These are phyloP conservation scores for Drosophila planitibia DNA, from an alignment of 2,888 invertebrate genomes.

Conservation along the genomic window DNA sequence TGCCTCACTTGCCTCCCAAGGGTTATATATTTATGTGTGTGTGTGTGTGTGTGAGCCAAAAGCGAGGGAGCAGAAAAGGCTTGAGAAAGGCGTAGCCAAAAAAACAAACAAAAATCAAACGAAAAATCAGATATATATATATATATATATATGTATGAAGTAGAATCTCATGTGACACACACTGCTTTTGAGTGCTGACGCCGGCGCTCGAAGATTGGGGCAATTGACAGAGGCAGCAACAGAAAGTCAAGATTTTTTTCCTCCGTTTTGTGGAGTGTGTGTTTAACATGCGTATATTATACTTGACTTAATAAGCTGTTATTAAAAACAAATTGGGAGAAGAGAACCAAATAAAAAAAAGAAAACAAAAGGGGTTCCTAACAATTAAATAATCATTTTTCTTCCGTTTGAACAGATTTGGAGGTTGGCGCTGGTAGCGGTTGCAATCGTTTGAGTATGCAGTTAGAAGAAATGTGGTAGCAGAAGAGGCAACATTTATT, in stretches of 20 bases:
- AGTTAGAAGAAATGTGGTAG: neutral
- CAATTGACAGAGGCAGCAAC: conserved; percentile 52
- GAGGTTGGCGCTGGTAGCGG: neutral
- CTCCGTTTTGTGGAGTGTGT: conserved; percentile 33
- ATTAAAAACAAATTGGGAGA: conserved; percentile 75
- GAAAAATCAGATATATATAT: conserved; percentile 16
- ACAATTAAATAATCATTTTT: conserved; percentile 75
- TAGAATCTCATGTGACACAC: conserved; percentile 70
- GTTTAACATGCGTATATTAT: conserved; percentile 66
- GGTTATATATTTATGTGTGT: neutral
- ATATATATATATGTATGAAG: conserved; percentile 16
- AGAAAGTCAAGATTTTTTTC: conserved; percentile 39
- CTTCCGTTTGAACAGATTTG: conserved; percentile 37
- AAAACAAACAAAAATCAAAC: conserved; percentile 36
- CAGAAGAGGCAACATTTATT: neutral
- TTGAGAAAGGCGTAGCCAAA: conserved; percentile 30
- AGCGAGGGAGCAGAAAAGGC: conserved; percentile 16
- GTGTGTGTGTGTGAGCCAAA: neutral
- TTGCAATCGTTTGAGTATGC: conserved; percentile 1
- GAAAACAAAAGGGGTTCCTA: conserved; percentile 39
- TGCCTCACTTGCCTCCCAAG: conserved; percentile 58
- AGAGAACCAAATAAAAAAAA: conserved; percentile 12
- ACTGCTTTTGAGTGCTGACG: conserved; percentile 50
- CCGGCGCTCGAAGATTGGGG: conserved; percentile 65
- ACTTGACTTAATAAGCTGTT: conserved; percentile 77